Percentiles rank a stretch among this genome's conserved stretches.
Conservation (phyloP, 2,113 vertebrate genomes). For the Corapipo altera region DNA sequence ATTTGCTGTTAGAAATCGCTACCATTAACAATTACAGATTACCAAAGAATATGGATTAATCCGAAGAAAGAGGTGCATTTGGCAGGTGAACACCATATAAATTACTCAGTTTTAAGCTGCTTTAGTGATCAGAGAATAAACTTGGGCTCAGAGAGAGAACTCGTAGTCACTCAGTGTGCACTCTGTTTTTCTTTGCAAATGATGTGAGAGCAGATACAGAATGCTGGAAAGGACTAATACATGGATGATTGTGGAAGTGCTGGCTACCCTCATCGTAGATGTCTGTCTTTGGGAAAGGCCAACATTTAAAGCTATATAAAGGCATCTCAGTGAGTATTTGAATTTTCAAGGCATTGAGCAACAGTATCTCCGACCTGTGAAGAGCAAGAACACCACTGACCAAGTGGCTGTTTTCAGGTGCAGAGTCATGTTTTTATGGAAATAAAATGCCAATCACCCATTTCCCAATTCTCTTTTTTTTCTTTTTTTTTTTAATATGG, state of each 20-base stretch:
- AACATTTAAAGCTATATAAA: not conserved
- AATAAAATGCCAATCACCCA: not conserved
- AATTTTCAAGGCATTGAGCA: not conserved
- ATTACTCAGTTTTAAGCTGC: not conserved
- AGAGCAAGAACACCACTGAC: not conserved
- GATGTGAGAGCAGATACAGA: not conserved
- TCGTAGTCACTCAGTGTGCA: not conserved
- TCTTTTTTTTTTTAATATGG: not conserved
- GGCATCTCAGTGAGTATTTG: not conserved
- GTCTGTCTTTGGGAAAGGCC: not conserved
- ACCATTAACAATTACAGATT: not conserved
- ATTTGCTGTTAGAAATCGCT: not conserved
- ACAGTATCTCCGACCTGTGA: not conserved
- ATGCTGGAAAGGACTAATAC: not conserved
- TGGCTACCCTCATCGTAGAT: not conserved
- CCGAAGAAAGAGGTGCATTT: not conserved
- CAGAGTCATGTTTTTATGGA: not conserved
- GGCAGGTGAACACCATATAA: not conserved
- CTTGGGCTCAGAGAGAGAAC: not conserved
- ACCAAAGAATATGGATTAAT: not conserved
- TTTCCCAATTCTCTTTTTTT: not conserved
- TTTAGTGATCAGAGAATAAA: slow-evolving; percentile 21
- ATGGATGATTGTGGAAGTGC: not conserved
- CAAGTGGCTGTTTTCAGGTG: not conserved
- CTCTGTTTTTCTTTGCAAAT: not conserved